Percentiles rank a stretch among this genome's conserved stretches.
These are phyloP conservation scores for Junonia oenone DNA, from an alignment of 2,888 invertebrate genomes.

Conservation along the genomic window DNA sequence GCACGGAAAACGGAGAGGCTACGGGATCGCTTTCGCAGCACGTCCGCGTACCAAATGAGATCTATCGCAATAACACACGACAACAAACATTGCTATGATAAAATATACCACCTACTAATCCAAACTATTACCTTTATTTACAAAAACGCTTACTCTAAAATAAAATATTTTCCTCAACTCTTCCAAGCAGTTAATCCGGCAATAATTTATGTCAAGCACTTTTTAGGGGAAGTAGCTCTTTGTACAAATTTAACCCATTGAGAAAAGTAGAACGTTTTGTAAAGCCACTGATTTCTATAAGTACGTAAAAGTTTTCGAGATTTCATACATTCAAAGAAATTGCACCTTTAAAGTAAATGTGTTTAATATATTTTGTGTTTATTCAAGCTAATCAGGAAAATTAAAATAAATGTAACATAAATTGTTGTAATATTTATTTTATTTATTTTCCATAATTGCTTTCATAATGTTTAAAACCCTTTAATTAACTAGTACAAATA, in stretches of 20 bases:
- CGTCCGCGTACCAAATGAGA: no score
- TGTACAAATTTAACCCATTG: conserved; percentile 24
- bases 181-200: conserved; percentile 21
- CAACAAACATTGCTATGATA: no score
- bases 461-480: no score
- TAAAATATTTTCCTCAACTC: conserved; percentile 17
- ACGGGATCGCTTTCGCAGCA: no score
- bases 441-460: no score
- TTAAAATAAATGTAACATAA: no score
- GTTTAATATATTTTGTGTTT: neutral
- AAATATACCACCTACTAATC: neutral
- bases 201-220: conserved; percentile 25
- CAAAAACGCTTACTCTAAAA: conserved; percentile 9
- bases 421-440: no score
- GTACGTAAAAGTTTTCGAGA: conserved; percentile 1
- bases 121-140: neutral
- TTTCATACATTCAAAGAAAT: neutral
- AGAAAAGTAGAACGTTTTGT: conserved; percentile 21
- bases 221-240: conserved; percentile 25
- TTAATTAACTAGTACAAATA: no score
- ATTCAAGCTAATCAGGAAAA: no score
- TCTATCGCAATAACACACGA: no score
- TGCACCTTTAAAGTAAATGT: neutral
- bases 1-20: no score
- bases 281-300: conserved; percentile 10